Percentiles rank a stretch among this genome's conserved stretches.
Evolutionary conservation across 1,140 invertebrate species (phyloP).

Genomic region (Batillaria attramentaria): DNA sequence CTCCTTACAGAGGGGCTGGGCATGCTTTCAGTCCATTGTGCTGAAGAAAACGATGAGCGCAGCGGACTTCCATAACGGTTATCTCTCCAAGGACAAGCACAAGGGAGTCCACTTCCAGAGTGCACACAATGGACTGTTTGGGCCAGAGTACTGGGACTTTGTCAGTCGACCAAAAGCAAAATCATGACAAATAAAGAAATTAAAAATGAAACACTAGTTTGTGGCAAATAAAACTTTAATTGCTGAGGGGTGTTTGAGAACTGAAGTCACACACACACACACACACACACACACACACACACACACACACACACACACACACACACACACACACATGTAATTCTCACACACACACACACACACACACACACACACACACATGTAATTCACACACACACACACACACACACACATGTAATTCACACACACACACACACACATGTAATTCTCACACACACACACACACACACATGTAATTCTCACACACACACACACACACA

Average conservation of each 20-base stretch:
- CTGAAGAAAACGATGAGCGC: constrained; percentile 1
- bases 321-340: not conserved
- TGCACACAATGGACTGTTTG: not conserved
- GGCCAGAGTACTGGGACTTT: not conserved
- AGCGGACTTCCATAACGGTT: not conserved
- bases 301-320: not conserved
- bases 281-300: too few species aligned
- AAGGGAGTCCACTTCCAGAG: not conserved
- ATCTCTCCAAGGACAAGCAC: constrained; percentile 3
- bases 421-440: too few species aligned
- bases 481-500: too few species aligned
- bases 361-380: too few species aligned
- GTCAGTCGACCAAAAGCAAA: not conserved
- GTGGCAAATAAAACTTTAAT: not conserved
- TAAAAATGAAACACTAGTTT: not conserved
- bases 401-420: too few species aligned
- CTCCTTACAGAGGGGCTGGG: not conserved
- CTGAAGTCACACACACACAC: too few species aligned
- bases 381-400: not conserved
- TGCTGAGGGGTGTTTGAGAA: too few species aligned
- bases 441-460: too few species aligned
- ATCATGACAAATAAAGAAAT: not conserved
- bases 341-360: not conserved
- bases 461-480: too few species aligned
- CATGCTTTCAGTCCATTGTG: not conserved